A percentile compares a stretch with the other conserved stretches of the same genome.
Evolutionary conservation across 2,113 vertebrate genomes (phyloP).

Genomic region (Odontesthes bonariensis): DNA sequence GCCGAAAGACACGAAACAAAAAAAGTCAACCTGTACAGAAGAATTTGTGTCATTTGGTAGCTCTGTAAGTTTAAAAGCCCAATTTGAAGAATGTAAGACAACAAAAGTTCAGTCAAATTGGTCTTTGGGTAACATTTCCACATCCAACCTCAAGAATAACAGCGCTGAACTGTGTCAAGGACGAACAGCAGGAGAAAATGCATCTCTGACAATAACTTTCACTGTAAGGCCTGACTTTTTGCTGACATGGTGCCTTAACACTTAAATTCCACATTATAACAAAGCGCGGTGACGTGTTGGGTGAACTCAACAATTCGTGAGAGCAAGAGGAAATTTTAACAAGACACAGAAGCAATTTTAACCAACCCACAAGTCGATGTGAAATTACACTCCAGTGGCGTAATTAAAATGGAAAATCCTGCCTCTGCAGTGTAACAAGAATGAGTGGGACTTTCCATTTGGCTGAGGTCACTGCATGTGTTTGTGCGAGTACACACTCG

Average conservation of each 20-base stretch:
- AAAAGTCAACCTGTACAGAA: conserved; percentile 22
- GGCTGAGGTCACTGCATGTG: conserved; percentile 44
- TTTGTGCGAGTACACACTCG: conserved; percentile 19
- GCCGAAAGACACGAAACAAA: not conserved
- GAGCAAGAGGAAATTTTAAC: conserved; percentile 58
- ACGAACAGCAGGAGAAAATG: not conserved
- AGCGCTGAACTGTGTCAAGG: not conserved
- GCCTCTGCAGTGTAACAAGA: conserved; percentile 17
- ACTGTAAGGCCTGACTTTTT: not conserved
- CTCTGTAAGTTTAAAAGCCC: not conserved
- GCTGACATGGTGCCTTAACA: not conserved
- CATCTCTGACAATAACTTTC: not conserved
- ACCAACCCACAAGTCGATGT: conserved; percentile 56
- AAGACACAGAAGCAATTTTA: conserved; percentile 55
- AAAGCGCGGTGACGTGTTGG: conserved; percentile 26
- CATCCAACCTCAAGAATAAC: not conserved
- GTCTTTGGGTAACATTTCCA: too few relatives aligned
- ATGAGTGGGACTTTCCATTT: conserved; percentile 68
- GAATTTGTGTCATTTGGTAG: conserved; percentile 21
- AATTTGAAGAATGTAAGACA: too few relatives aligned
- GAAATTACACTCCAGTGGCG: conserved; percentile 58
- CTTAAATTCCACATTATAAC: conserved; percentile 34
- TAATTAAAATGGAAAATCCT: conserved; percentile 69
- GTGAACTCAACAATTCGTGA: conserved; percentile 19
- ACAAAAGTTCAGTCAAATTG: too few relatives aligned